phyloP scores from a whole-genome alignment of 2,797 vertebrate genomes.

The Micropoecilia bifurca region DNA sequence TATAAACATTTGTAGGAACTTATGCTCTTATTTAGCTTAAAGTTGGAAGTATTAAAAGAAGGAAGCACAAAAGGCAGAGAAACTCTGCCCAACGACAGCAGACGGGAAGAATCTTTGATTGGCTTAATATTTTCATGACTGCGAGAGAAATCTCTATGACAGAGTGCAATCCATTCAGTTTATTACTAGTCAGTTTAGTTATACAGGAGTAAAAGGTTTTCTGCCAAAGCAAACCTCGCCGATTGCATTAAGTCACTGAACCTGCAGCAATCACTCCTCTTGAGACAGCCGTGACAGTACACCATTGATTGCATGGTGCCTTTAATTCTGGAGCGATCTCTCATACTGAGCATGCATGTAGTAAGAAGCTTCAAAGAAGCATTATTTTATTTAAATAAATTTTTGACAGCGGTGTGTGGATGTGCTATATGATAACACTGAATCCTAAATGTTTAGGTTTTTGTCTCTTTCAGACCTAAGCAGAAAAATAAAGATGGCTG shows the following conservation, averaged over 20 bases:
- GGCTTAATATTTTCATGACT: background rate
- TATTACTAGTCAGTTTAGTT: background rate
- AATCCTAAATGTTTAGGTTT: background rate
- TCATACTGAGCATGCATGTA: background rate
- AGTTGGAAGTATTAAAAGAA: background rate
- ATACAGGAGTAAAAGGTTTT: background rate
- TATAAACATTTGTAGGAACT: background rate
- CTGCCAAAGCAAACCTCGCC: background rate
- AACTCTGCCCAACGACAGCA: background rate
- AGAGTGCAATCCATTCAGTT: background rate
- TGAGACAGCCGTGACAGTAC: background rate
- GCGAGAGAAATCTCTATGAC: background rate
- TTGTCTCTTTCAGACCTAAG: background rate
- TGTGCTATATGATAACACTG: background rate
- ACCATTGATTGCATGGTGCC: background rate
- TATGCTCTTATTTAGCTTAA: background rate
- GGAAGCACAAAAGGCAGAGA: background rate
- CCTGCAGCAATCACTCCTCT: background rate
- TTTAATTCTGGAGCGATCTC: background rate
- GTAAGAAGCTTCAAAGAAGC: background rate
- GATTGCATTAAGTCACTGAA: background rate
- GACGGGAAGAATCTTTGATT: background rate
- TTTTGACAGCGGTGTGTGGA: background rate
- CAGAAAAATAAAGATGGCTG: slow-evolving; percentile 1
- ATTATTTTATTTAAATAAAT: no score